phyloP scores from a whole-genome alignment of 2,113 vertebrate species.

The Drymodes brunneopygia region DNA sequence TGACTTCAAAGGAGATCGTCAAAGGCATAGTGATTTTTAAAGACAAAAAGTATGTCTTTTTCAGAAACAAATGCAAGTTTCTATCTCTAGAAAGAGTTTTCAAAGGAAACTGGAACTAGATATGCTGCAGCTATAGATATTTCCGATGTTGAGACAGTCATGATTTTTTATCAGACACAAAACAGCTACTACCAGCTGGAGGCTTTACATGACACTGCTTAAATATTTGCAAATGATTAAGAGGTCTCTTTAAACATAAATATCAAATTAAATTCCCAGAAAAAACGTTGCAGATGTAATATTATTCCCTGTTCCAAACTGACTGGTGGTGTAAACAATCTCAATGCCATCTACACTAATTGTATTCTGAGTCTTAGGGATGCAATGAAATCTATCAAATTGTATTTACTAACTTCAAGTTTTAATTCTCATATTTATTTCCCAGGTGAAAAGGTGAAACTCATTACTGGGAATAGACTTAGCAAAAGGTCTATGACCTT shows the following conservation, averaged over 20 bases:
- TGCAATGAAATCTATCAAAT: not conserved
- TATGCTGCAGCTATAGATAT: not conserved
- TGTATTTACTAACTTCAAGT: not conserved
- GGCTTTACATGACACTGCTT: not conserved
- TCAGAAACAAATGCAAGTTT: not conserved
- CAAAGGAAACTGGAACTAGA: not conserved
- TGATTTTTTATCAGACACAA: not conserved
- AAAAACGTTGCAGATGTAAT: not conserved
- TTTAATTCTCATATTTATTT: not conserved
- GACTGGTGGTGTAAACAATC: not conserved
- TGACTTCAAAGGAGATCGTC: not conserved
- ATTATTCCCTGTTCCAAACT: not conserved
- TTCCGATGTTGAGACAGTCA: not conserved
- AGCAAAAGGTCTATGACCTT: not conserved
- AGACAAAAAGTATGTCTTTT: not conserved
- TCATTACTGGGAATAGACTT: not conserved
- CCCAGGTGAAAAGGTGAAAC: not conserved
- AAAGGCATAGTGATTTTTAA: not conserved
- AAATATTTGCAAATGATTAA: not conserved
- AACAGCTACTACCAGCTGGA: not conserved
- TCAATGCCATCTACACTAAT: rapidly evolving
- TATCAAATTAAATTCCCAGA: not conserved
- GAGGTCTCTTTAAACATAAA: not conserved
- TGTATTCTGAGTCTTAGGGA: not conserved
- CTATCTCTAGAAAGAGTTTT: not conserved